Percentiles rank a stretch among this genome's conserved stretches.
Evolutionary conservation across 2,113 vertebrate genomes (phyloP).

Genomic region (Vanacampus margaritifer): DNA sequence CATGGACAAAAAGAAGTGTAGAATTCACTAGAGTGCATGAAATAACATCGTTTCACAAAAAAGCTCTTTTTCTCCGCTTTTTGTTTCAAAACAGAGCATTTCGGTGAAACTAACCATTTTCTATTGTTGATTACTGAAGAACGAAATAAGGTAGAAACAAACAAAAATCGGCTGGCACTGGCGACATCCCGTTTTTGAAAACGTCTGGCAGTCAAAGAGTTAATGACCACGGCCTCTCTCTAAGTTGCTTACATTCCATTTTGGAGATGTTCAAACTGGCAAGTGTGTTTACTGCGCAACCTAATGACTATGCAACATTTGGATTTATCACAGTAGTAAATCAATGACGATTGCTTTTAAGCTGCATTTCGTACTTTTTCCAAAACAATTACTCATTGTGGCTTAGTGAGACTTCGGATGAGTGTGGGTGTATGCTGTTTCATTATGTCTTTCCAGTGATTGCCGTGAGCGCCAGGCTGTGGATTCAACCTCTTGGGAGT

Average conservation of each 20-base stretch:
- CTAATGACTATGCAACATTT: not conserved
- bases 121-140: too few species aligned
- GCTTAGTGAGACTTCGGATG: constrained; percentile 23
- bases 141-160: too few species aligned
- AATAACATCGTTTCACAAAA: too few species aligned
- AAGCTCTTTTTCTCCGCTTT: too few species aligned
- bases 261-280: not conserved
- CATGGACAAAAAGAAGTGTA: too few species aligned
- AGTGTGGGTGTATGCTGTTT: constrained; percentile 2
- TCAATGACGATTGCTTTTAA: not conserved
- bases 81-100: too few species aligned
- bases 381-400: constrained; percentile 52
- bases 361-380: constrained; percentile 17
- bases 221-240: not conserved
- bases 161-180: too few species aligned
- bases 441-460: constrained; percentile 9
- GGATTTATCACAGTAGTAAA: not conserved
- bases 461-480: constrained; percentile 1
- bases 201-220: too few species aligned
- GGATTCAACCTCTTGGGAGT: constrained; percentile 13
- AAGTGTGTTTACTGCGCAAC: not conserved
- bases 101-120: too few species aligned
- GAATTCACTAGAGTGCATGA: too few species aligned
- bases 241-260: not conserved
- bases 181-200: too few species aligned